Conservation (phyloP, 2,888 invertebrate species). For the Orthosia gracilis region DNA sequence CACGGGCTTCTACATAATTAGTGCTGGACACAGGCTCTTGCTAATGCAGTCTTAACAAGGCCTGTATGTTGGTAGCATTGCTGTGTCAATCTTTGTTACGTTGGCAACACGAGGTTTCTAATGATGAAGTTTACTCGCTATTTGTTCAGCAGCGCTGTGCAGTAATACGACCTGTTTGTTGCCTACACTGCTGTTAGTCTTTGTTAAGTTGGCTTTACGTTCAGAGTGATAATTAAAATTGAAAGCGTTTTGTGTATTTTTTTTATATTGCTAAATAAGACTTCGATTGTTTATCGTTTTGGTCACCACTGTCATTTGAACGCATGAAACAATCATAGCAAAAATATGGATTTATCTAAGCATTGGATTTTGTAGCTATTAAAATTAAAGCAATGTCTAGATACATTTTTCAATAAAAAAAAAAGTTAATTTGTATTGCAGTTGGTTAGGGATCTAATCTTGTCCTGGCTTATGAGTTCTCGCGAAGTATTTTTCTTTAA, state of each 20-base stretch:
- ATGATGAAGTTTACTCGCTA: slow-evolving; percentile 45
- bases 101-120: slow-evolving; percentile 46
- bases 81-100: slow-evolving; percentile 56
- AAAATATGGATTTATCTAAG: too few relatives aligned
- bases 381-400: too few relatives aligned
- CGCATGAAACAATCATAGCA: too few relatives aligned
- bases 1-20: slow-evolving; percentile 48
- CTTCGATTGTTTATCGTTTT: too few relatives aligned
- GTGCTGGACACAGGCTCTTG: slow-evolving; percentile 27
- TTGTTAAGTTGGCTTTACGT: slow-evolving; percentile 21
- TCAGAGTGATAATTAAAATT: slow-evolving; percentile 8
- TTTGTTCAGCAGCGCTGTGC: slow-evolving; percentile 26
- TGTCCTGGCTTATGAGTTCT: too few relatives aligned
- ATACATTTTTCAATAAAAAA: too few relatives aligned
- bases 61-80: slow-evolving; percentile 41
- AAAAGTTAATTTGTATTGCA: too few relatives aligned
- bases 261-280: too few relatives aligned
- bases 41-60: slow-evolving; percentile 38
- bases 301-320: too few relatives aligned
- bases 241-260: not conserved
- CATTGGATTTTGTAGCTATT: too few relatives aligned
- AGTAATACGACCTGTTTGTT: slow-evolving; percentile 17
- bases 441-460: too few relatives aligned
- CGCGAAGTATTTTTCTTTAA: too few relatives aligned
- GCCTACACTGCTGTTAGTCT: slow-evolving; percentile 21